Base-by-base conservation (phyloP, 1,140 invertebrate genomes). In the Drosophila nebulosa region DNA sequence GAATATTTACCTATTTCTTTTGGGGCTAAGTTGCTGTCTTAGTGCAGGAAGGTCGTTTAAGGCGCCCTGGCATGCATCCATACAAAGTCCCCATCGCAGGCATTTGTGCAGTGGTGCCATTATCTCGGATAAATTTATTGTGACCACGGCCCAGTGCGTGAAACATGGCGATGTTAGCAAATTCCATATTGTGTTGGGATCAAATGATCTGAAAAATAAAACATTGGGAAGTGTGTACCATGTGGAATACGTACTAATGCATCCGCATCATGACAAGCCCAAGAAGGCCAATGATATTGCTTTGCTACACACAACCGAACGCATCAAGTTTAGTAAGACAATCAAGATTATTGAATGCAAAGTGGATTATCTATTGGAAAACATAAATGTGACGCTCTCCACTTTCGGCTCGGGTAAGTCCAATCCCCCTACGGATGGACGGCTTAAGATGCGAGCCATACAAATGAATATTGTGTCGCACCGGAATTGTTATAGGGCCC, bases 31-130 rank as follows among this genome's bases (percentile, higher is more conserved):
- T 21, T 9, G 0, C 6, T 4, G 0, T 46, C 7, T 22, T 32
- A 10, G 30, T 10, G 3, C 10, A 3, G 30, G 12, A 0, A 32
- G 3, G 2, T 32, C 30, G 3, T 9, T 4, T 9, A 3, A 12
- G 10, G 42, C 59, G 1, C 42, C 55, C 0, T 66, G 42, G 30
- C 55, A 58, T 2, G 56, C 52, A 3, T 58, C 64, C 21, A 59
- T 66, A 52, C 27, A 36, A 9, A 4, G 30, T 3, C 10, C 3
- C 2, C 10, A 18, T 0, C 0, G 16, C 0, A 22, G 4, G 0
- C 56, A 59, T 51, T 18, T 21, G n/a, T 66, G 64, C 56, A 59
- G 55, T 16, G 64, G 64, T 1, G 64, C n/a, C 4, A 59, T 66
- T 3, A 4, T 66, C 0, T 22, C 6, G 1, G 4, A 27, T 4